phyloP scores from a whole-genome alignment of 2,888 invertebrate species.

The Drosophila lutescens region DNA sequence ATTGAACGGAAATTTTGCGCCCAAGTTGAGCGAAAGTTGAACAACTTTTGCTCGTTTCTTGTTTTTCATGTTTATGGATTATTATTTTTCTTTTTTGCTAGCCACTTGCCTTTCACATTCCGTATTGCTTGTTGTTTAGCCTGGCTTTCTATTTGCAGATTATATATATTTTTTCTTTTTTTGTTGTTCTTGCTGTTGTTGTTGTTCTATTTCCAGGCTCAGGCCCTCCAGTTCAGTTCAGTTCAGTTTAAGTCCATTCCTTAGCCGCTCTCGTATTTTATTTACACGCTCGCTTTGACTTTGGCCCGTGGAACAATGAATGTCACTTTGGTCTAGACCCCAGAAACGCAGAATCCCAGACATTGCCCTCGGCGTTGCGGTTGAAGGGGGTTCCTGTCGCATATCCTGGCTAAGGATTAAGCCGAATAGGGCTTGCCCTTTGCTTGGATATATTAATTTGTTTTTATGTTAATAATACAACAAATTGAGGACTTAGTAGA shows the following conservation, averaged over 20 bases:
- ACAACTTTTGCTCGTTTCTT: conserved; percentile 31
- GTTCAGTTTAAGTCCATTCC: neutral
- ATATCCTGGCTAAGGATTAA: neutral
- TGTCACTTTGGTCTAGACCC: conserved; percentile 70
- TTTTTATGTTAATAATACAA: too few species aligned
- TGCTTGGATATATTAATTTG: too few species aligned
- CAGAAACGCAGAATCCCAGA: conserved; percentile 54
- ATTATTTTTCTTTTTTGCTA: conserved; percentile 11
- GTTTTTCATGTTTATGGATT: conserved; percentile 25
- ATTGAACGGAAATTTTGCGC: conserved; percentile 47
- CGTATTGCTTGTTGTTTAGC: conserved; percentile 37
- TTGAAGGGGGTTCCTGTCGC: conserved; percentile 11
- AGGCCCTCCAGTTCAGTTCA: neutral
- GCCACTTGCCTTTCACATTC: conserved; percentile 26
- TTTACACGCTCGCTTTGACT: conserved; percentile 71
- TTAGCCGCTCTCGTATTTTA: conserved; percentile 13
- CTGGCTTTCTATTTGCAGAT: conserved; percentile 32
- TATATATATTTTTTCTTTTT: conserved; percentile 5
- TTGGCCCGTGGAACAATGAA: conserved; percentile 60
- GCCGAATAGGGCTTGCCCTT: neutral
- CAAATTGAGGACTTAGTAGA: too few species aligned
- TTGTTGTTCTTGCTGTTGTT: conserved; percentile 1
- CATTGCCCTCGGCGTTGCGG: conserved; percentile 30
- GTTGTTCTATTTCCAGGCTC: conserved; percentile 6
- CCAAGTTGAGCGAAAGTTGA: conserved; percentile 41